Percentiles rank a stretch among this genome's conserved stretches.
Evolutionary conservation across 23 tunicate species (phyloP).

Genomic region (Aplidium turbinatum): DNA sequence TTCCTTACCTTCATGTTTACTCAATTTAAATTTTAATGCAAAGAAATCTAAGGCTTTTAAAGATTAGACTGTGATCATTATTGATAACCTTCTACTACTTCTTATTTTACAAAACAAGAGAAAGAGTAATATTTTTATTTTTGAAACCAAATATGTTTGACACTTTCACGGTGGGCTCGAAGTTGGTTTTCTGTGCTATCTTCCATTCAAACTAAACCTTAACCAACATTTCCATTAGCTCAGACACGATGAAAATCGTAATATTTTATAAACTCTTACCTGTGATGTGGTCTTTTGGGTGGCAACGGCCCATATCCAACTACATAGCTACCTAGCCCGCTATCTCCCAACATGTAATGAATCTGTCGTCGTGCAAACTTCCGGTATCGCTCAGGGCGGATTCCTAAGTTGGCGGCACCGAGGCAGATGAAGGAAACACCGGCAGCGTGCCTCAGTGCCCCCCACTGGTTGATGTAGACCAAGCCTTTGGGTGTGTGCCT

Average conservation of each 20-base stretch:
- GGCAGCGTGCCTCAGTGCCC: constrained; percentile 79
- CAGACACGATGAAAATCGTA: background rate
- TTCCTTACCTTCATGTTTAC: too few species aligned
- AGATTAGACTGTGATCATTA: too few species aligned
- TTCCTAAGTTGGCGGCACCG: constrained; percentile 70
- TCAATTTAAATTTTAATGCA: too few species aligned
- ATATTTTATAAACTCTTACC: constrained; percentile 24
- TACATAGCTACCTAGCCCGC: constrained; percentile 83
- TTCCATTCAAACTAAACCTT: too few species aligned
- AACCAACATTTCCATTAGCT: too few species aligned
- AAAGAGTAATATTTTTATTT: too few species aligned
- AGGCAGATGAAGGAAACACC: constrained; percentile 82
- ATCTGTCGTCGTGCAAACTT: constrained; percentile 82
- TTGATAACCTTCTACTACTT: too few species aligned
- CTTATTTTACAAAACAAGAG: too few species aligned
- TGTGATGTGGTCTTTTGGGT: constrained; percentile 92
- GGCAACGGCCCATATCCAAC: constrained; percentile 97
- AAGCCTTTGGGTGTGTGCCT: constrained; percentile 87
- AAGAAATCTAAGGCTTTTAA: too few species aligned
- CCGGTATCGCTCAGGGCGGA: constrained; percentile 61
- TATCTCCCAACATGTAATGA: constrained; percentile 89
- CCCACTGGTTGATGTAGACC: constrained; percentile 59
- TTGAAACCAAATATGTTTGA: too few species aligned
- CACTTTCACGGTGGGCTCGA: too few species aligned
- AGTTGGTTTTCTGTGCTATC: too few species aligned